phyloP scores from a whole-genome alignment of 2,113 vertebrate species.

The Hipposideros armiger region DNA sequence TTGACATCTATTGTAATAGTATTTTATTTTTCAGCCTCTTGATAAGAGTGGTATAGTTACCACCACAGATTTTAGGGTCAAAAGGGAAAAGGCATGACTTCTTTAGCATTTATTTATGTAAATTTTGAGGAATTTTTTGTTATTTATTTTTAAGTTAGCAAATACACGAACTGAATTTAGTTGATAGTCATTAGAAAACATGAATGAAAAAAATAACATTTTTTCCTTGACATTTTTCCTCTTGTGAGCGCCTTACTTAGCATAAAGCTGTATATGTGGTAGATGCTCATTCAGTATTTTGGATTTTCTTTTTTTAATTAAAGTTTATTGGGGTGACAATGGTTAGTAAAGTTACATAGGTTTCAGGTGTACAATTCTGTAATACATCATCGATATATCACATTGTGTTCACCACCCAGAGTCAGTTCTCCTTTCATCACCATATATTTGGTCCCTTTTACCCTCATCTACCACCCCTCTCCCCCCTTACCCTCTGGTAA shows the following conservation, averaged over 20 bases:
- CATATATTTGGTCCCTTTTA: too few relatives aligned
- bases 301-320: not conserved
- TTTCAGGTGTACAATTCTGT: too few relatives aligned
- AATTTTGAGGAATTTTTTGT: not conserved
- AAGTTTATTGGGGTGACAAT: too few relatives aligned
- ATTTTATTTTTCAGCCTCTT: slow-evolving; percentile 87
- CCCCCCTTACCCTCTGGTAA: too few relatives aligned
- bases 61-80: slow-evolving; percentile 87
- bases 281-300: not conserved
- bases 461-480: too few relatives aligned
- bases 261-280: not conserved
- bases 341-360: too few relatives aligned
- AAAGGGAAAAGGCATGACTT: slow-evolving; percentile 92
- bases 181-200: not conserved
- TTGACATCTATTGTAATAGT: slow-evolving; percentile 58
- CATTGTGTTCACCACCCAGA: too few relatives aligned
- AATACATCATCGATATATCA: too few relatives aligned
- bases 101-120: not conserved
- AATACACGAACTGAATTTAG: not conserved
- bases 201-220: slow-evolving; percentile 1
- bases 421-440: too few relatives aligned
- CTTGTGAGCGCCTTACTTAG: not conserved
- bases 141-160: not conserved
- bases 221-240: not conserved
- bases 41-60: slow-evolving; percentile 88